Evolutionary conservation across 2,888 invertebrate genomes (phyloP), one percentile per base, ranked within the genome.

Genomic region (Polydrusus pterygomalis): DNA sequence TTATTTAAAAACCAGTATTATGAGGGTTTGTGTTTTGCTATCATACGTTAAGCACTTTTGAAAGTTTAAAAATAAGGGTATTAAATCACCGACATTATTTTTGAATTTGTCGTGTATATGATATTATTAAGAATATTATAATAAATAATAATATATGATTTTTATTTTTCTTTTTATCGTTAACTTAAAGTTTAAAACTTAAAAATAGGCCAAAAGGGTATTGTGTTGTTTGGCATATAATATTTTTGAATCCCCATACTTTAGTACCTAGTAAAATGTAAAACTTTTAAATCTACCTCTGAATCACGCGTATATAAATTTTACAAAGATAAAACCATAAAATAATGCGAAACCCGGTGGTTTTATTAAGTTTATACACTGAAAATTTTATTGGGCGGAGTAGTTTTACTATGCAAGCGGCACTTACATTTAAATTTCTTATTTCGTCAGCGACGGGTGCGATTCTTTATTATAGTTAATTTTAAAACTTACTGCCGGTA

Each of bases 321-420:
- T 34, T 30, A 54, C 67, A 49, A 54, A 54, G 67, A 67, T 67
- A 67, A 67, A 51, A 67, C 51, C 38, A 10, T 67, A 54, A 67
- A 67, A 51, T 67, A 67, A 67, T 51, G 67, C 67, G 17, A 38
- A 38, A 67, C 51, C 47, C 25, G n/a, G 67, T 49, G 18, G 67
- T 67, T 67, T 67, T 67, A 54, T 67, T 51, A 63, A 71, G 70
- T 47, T 70, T 47, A 70, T 60, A 30, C 62, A 17, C 51, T 71
- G 71, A 63, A 71, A 71, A 71, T 64, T 63, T 71, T 71, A 71
- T 71, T 64, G 40, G 34, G 20, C 17, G 34, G 38, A 71, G 71
- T 54, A 71, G 63, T 60, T 64, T 63, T 71, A 47, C 63, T 63
- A 56, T 62, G 71, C 58, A 11, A 40, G 58, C 47, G 15, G 62